Evolutionary conservation across 2,797 vertebrate species (phyloP), one percentile per base, ranked within the genome.

Genomic region (Malurus splendens): DNA sequence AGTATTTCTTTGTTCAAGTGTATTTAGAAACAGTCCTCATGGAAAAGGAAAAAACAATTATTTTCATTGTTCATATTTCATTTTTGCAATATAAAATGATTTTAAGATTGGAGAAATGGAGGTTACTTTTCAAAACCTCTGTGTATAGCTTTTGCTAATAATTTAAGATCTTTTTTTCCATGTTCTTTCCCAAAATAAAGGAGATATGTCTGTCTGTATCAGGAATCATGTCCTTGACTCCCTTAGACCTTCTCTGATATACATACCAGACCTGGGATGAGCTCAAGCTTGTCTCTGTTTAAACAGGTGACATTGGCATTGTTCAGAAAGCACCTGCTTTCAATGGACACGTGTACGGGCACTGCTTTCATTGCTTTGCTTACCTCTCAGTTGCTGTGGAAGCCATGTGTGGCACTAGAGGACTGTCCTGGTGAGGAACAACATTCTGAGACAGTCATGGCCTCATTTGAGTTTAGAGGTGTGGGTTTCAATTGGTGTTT

Each of bases 211-310:
- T 54, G 12, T 66, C 12, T 74, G 5, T 45, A 47, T 39, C 19
- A 47, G 44, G n/a, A 68, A 38, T 65, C 22, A 20, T 45, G 18
- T 70, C 11, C n/a, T 74, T 61, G 45, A 20, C 19, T 66, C 14
- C 15, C 48, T 62, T 32, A 60, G 44, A 68, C 47, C 33, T n/a
- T 28, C 47, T 85, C 6, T 36, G 15, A 13, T 41, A 27, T 3
- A 5, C 3, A 0, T 45, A 55, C 41, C 20, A 17, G 55, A 42
- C 4, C 14, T 1, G 1, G 18, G 14, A 45, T 48, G 27, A 62
- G 42, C 32, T 78, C 19, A 70, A 38, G 19, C 33, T 73, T 60
- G 33, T 66, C 24, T 89, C 25, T 76, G 5, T 65, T 83, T 84
- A 42, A 65, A 30, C 10, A 72, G 76, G 11, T 4, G 9, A 59